Evolutionary conservation across 1,140 invertebrate genomes (phyloP).

Genomic region (Micrasema longulum): DNA sequence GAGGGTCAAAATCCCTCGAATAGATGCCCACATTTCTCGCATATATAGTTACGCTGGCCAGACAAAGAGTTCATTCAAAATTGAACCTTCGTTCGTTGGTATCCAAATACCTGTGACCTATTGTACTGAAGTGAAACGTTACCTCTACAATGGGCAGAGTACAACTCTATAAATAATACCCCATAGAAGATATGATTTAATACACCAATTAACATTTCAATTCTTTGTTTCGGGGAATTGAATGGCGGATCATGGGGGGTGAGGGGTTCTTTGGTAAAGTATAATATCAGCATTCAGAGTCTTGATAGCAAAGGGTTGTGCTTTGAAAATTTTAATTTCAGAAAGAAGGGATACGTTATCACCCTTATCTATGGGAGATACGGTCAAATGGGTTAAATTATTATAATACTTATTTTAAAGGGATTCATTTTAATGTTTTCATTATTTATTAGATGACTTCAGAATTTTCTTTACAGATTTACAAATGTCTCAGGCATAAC

Average conservation of each 20-base stretch:
- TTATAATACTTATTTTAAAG: no score
- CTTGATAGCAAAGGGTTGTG: conserved; percentile 19
- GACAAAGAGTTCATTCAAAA: conserved; percentile 52
- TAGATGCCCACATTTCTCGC: no score
- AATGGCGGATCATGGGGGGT: conserved; percentile 11
- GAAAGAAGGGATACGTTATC: conserved; percentile 24
- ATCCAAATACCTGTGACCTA: conserved; percentile 46
- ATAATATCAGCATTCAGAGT: conserved; percentile 1
- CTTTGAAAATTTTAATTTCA: conserved; percentile 21
- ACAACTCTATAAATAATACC: conserved; percentile 43
- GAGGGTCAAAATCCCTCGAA: conserved; percentile 11
- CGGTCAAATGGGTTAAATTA: background rate
- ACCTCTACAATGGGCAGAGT: conserved; percentile 21
- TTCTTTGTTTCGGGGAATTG: conserved; percentile 45
- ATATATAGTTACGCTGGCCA: conserved; percentile 34
- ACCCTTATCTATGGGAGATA: background rate
- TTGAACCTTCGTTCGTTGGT: conserved; percentile 44
- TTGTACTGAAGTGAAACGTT: conserved; percentile 47
- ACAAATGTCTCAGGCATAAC: no score
- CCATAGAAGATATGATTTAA: conserved; percentile 45
- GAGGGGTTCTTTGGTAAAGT: conserved; percentile 41
- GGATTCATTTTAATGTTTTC: no score
- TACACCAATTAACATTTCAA: conserved; percentile 49
- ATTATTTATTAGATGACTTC: no score
- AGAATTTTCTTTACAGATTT: no score